A percentile compares a stretch with the other conserved stretches of the same genome.
phyloP scores from a whole-genome alignment of 2,113 vertebrate species.

The Eulacestoma nigropectus region DNA sequence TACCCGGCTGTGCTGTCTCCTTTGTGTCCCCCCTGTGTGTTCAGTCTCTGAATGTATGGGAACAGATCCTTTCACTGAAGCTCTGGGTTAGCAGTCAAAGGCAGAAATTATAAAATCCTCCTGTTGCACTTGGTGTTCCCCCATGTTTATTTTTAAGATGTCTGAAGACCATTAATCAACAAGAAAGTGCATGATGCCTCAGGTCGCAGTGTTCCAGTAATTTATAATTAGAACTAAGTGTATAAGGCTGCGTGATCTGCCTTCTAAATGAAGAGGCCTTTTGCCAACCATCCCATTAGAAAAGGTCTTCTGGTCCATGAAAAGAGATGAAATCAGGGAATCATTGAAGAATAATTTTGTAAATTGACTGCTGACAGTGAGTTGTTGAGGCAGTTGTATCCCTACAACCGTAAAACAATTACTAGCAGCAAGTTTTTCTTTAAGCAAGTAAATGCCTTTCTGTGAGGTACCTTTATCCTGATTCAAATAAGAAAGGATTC shows the following conservation, averaged over 20 bases:
- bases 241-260: neutral
- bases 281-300: conserved; percentile 57
- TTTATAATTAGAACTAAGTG: neutral
- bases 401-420: neutral
- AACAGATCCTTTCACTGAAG: neutral
- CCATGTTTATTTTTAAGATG: neutral
- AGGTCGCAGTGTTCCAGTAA: neutral
- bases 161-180: conserved; percentile 34
- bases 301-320: conserved; percentile 19
- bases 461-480: neutral
- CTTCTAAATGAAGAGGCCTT: neutral
- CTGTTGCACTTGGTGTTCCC: neutral
- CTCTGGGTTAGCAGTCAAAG: neutral
- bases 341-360: conserved; percentile 11
- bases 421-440: neutral
- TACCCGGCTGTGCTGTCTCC: neutral
- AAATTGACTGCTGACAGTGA: neutral
- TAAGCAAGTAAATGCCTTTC: neutral
- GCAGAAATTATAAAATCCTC: neutral
- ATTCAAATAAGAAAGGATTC: neutral
- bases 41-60: neutral
- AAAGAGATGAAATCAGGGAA: neutral
- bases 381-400: neutral
- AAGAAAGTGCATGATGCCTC: neutral
- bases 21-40: accelerated